phyloP scores from a whole-genome alignment of 2,888 invertebrate species.

The Limnephilus rhombicus region DNA sequence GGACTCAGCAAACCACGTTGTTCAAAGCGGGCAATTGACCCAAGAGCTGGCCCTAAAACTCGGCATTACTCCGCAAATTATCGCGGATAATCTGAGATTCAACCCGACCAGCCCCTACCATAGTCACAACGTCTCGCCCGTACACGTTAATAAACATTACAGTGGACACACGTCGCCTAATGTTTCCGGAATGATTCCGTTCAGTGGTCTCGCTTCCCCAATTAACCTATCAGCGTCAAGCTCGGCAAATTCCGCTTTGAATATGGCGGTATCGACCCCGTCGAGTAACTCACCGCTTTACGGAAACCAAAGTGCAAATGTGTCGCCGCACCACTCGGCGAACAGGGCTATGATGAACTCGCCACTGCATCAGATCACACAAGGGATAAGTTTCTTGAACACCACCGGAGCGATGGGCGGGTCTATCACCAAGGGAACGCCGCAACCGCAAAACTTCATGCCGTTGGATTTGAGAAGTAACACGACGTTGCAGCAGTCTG shows the following conservation, averaged over 20 bases:
- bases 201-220: constrained; percentile 69
- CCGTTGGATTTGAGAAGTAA: constrained; percentile 78
- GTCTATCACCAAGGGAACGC: constrained; percentile 87
- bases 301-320: constrained; percentile 59
- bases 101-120: constrained; percentile 71
- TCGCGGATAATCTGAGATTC: constrained; percentile 68
- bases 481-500: constrained; percentile 69
- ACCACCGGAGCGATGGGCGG: constrained; percentile 80
- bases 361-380: constrained; percentile 82
- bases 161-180: constrained; percentile 67
- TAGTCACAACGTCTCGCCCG: constrained; percentile 71
- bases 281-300: constrained; percentile 59
- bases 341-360: constrained; percentile 68
- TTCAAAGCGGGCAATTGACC: constrained; percentile 74
- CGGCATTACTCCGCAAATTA: constrained; percentile 76
- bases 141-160: constrained; percentile 65
- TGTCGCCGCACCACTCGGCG: constrained; percentile 58
- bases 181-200: constrained; percentile 67
- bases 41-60: constrained; percentile 76
- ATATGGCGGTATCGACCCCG: constrained; percentile 57
- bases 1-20: constrained; percentile 73
- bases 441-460: constrained; percentile 77
- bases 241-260: constrained; percentile 70
- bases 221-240: constrained; percentile 61
- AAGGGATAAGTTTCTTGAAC: constrained; percentile 85